phyloP scores from a whole-genome alignment of 2,113 vertebrate species.

The Caretta caretta region DNA sequence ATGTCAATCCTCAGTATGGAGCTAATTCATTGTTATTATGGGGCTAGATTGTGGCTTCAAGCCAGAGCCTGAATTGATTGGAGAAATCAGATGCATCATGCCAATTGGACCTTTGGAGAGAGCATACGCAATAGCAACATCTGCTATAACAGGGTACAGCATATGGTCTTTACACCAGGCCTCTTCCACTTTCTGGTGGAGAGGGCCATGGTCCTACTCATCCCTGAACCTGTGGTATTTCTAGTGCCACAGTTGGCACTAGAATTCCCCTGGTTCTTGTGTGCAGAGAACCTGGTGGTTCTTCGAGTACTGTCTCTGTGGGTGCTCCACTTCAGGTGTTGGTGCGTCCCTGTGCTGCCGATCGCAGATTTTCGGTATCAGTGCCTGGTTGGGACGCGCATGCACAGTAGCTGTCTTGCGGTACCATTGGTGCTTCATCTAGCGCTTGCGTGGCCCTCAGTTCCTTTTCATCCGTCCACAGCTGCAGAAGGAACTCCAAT shows the following conservation, averaged over 20 bases:
- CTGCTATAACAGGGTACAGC: not conserved
- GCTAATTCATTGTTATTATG: slow-evolving; percentile 29
- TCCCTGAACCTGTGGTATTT: not conserved
- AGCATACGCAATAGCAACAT: not conserved
- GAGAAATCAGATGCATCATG: rapidly evolving
- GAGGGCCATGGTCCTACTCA: not conserved
- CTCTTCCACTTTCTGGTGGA: not conserved
- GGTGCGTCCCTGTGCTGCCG: too few relatives aligned
- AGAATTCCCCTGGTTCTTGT: not conserved
- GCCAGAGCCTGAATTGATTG: not conserved
- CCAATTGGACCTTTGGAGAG: not conserved
- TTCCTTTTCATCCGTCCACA: too few relatives aligned
- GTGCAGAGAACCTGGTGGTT: not conserved
- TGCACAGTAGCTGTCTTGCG: too few relatives aligned
- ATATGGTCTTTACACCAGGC: not conserved
- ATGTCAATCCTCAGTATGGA: slow-evolving; percentile 36
- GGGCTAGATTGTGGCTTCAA: not conserved
- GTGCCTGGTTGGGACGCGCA: too few relatives aligned
- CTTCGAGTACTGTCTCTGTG: too few relatives aligned
- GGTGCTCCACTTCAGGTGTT: too few relatives aligned
- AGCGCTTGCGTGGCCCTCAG: too few relatives aligned
- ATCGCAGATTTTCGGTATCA: too few relatives aligned
- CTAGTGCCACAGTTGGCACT: not conserved
- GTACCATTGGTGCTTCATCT: too few relatives aligned
- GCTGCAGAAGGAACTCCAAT: too few relatives aligned